Evolutionary conservation across 2,888 invertebrate species (phyloP).

Genomic region (Pammene fasciana): DNA sequence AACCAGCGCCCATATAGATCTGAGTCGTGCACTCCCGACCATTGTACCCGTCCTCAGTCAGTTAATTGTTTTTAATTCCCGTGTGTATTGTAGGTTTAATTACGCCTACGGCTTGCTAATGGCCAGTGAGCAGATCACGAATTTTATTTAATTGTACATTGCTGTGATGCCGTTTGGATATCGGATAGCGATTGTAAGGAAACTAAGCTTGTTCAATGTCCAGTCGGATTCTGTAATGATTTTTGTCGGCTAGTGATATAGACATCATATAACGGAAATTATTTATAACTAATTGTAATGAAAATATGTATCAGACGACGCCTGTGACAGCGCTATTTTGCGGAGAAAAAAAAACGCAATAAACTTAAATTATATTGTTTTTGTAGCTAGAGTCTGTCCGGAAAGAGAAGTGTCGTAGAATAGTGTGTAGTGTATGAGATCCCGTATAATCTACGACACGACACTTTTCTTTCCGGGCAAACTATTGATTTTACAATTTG

Average conservation of each 20-base stretch:
- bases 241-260: too few species aligned
- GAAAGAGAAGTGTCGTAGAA: too few species aligned
- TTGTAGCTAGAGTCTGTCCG: too few species aligned
- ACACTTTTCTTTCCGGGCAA: too few species aligned
- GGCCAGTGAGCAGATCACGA: constrained; percentile 71
- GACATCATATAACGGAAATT: not conserved
- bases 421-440: too few species aligned
- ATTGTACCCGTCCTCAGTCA: constrained; percentile 75
- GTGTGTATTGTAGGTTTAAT: constrained; percentile 79
- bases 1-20: constrained; percentile 39
- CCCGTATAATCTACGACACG: too few species aligned
- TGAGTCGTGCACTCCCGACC: constrained; percentile 69
- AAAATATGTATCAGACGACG: too few species aligned
- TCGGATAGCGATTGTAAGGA: not conserved
- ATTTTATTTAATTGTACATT: constrained; percentile 69
- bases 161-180: constrained; percentile 54
- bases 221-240: not conserved
- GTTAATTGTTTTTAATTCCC: constrained; percentile 83
- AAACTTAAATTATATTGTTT: too few species aligned
- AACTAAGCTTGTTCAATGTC: not conserved
- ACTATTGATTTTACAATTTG: too few species aligned
- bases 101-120: constrained; percentile 79
- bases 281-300: too few species aligned
- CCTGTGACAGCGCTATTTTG: too few species aligned
- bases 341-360: too few species aligned